Percentiles rank a stretch among this genome's conserved stretches.
Conservation (phyloP, 2,797 vertebrate species). For the Crocodylus rhombifer region DNA sequence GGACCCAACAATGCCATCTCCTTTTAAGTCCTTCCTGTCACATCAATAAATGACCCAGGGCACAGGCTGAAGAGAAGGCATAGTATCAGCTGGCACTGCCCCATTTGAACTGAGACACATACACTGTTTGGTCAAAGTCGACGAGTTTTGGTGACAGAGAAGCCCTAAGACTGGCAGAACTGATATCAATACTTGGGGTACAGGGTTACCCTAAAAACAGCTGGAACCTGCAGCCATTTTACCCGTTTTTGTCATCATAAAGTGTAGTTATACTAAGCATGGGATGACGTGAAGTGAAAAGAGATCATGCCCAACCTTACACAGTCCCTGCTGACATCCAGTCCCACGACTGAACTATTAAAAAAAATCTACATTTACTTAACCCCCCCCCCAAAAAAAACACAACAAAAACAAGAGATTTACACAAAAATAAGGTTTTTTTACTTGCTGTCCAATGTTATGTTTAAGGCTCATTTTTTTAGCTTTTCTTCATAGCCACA, state of each 20-base stretch:
- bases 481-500: not conserved
- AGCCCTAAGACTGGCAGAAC: not conserved
- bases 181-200: accelerated
- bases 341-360: not conserved
- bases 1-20: not conserved
- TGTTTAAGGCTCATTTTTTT: too few relatives aligned
- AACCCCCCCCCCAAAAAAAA: too few relatives aligned
- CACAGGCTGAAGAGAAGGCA: not conserved
- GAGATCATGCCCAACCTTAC: accelerated
- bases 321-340: not conserved
- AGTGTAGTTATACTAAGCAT: too few relatives aligned
- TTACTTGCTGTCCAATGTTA: not conserved
- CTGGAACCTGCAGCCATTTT: accelerated
- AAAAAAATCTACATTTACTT: not conserved
- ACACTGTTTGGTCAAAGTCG: not conserved
- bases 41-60: not conserved
- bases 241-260: too few relatives aligned
- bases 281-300: accelerated
- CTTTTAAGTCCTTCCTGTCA: not conserved
- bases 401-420: not conserved
- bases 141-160: not conserved
- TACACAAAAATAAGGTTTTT: not conserved
- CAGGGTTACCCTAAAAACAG: not conserved
- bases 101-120: not conserved
- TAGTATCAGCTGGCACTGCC: not conserved